Conservation (phyloP, 2,888 invertebrate species). For the Watsonalla cultraria region DNA sequence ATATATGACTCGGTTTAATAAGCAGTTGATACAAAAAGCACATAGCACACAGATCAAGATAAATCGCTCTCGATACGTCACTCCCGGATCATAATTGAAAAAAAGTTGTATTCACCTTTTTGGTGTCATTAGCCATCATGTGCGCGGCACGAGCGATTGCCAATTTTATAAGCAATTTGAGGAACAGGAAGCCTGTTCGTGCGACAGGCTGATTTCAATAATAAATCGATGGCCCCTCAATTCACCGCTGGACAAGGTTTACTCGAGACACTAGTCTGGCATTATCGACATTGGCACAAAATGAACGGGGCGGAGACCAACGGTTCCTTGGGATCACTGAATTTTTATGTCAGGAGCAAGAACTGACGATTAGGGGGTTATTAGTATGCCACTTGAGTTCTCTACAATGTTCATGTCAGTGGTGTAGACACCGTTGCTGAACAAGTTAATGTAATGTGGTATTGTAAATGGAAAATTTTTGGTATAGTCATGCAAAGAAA, state of each 20-base stretch:
- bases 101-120: slow-evolving; percentile 51
- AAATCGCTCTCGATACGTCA: slow-evolving; percentile 53
- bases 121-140: slow-evolving; percentile 57
- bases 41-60: slow-evolving; percentile 19
- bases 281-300: slow-evolving; percentile 68
- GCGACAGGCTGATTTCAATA: slow-evolving; percentile 71
- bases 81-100: slow-evolving; percentile 64
- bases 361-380: slow-evolving; percentile 55
- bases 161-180: slow-evolving; percentile 73
- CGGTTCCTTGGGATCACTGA: slow-evolving; percentile 54
- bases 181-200: slow-evolving; percentile 61
- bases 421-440: slow-evolving; percentile 17
- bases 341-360: slow-evolving; percentile 62
- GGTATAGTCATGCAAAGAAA: neutral
- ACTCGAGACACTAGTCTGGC: slow-evolving; percentile 53
- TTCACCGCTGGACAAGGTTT: slow-evolving; percentile 54
- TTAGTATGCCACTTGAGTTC: slow-evolving; percentile 45
- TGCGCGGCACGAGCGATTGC: slow-evolving; percentile 63
- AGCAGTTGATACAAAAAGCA: neutral
- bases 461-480: slow-evolving; percentile 13
- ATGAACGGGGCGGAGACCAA: slow-evolving; percentile 59
- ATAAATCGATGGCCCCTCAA: slow-evolving; percentile 70
- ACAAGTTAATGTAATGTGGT: slow-evolving; percentile 12
- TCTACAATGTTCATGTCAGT: slow-evolving; percentile 24
- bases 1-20: neutral